phyloP scores from a whole-genome alignment of 2,888 invertebrate species.

The Nesidiocoris tenuis region DNA sequence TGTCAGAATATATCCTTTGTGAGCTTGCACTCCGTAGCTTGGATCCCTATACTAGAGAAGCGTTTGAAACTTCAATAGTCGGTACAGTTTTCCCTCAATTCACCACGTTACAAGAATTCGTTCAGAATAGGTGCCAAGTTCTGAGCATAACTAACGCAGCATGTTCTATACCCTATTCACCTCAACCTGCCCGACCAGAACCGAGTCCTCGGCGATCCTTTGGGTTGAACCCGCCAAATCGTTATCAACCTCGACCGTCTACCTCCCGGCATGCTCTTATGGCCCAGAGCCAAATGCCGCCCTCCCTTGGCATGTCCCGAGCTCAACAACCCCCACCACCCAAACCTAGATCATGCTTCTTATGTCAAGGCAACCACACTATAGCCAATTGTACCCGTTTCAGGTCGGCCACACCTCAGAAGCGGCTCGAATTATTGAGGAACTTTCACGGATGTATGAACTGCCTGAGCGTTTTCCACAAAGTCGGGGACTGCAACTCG shows the following conservation, averaged over 20 bases:
- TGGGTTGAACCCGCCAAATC: background rate
- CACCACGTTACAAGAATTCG: background rate
- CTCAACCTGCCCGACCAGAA: background rate
- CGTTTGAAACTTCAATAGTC: too few relatives aligned
- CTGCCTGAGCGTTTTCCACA: background rate
- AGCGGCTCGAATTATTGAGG: background rate
- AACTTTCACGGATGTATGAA: background rate
- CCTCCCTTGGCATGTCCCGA: too few relatives aligned
- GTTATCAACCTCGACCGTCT: background rate
- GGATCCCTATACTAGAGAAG: constrained; percentile 9
- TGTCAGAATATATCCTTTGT: background rate
- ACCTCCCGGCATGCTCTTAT: background rate
- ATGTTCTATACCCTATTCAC: too few relatives aligned
- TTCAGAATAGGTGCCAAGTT: background rate
- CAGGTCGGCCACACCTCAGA: background rate
- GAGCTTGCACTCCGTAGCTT: constrained; percentile 10
- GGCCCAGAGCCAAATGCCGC: background rate
- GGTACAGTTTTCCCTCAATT: background rate
- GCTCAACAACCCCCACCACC: too few relatives aligned
- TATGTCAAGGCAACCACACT: background rate
- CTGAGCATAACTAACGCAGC: background rate
- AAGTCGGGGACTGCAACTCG: background rate
- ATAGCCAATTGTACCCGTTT: background rate
- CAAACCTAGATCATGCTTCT: background rate
- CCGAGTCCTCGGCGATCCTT: background rate